A percentile compares a stretch with the other conserved stretches of the same genome.
These are phyloP conservation scores for Phragmatobia fuliginosa DNA, from an alignment of 2,888 invertebrate species.

Conservation along the genomic window DNA sequence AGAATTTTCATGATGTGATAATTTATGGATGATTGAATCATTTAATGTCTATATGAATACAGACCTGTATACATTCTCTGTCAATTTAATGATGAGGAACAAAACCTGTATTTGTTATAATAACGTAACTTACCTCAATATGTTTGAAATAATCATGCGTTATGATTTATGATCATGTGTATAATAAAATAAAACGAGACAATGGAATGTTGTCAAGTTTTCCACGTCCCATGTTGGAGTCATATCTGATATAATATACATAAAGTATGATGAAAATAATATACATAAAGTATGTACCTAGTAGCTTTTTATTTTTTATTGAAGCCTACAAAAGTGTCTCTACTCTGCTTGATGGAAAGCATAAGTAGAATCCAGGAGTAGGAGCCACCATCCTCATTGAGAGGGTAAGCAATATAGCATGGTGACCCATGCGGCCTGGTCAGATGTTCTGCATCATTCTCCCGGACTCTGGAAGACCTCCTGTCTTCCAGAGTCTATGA, in stretches of 20 bases:
- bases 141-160: conserved; percentile 3
- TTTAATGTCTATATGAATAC: neutral
- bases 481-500: no score
- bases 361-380: no score
- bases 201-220: neutral
- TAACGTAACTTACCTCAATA: neutral
- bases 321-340: no score
- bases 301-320: no score
- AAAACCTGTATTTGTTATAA: neutral
- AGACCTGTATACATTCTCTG: neutral
- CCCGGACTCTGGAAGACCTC: no score
- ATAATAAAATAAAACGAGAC: neutral
- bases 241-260: neutral
- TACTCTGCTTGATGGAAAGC: no score
- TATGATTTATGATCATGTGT: neutral
- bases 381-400: no score
- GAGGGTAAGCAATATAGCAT: no score
- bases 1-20: neutral
- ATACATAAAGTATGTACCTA: neutral
- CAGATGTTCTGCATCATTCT: no score
- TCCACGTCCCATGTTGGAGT: neutral
- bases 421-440: no score
- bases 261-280: neutral
- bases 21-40: neutral
- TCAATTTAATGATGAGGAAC: neutral